A percentile compares a stretch with the other conserved stretches of the same genome.
phyloP scores from a whole-genome alignment of 2,888 invertebrate species.

The Odontothrips loti region DNA sequence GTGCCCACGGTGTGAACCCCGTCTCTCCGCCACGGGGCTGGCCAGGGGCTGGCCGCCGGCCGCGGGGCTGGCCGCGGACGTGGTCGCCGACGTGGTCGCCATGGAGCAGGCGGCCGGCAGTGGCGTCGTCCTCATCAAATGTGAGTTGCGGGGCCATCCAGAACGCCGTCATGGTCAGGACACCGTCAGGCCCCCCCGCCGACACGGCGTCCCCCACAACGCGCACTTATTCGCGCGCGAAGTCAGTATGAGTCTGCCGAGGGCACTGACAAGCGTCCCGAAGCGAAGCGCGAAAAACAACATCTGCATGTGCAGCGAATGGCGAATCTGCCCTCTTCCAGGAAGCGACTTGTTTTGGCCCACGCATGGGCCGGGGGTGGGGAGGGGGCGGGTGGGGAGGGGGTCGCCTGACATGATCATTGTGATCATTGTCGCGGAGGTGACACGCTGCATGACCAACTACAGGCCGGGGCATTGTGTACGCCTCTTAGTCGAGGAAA shows the following conservation, averaged over 20 bases:
- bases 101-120: constrained; percentile 46
- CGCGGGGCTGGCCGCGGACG: constrained; percentile 14
- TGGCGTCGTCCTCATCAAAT: constrained; percentile 69
- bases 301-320: not conserved
- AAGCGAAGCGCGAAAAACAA: not conserved
- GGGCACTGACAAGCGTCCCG: constrained; percentile 10
- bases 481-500: too few species aligned
- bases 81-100: constrained; percentile 19
- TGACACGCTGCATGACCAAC: not conserved
- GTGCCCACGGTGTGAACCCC: not conserved
- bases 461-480: not conserved
- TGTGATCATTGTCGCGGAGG: not conserved
- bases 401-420: not conserved
- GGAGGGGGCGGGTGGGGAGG: not conserved
- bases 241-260: not conserved
- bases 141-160: constrained; percentile 56
- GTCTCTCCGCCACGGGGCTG: not conserved
- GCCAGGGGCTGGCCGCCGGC: constrained; percentile 19
- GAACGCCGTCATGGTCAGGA: constrained; percentile 8
- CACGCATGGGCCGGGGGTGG: not conserved
- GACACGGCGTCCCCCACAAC: not conserved
- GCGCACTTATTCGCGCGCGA: constrained; percentile 14
- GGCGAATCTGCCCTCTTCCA: not conserved
- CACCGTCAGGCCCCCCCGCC: not conserved
- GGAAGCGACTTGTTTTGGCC: not conserved